Evolutionary conservation across 2,888 invertebrate species (phyloP), one percentile per base, ranked within the genome.

Genomic region (Papilio gigon): DNA sequence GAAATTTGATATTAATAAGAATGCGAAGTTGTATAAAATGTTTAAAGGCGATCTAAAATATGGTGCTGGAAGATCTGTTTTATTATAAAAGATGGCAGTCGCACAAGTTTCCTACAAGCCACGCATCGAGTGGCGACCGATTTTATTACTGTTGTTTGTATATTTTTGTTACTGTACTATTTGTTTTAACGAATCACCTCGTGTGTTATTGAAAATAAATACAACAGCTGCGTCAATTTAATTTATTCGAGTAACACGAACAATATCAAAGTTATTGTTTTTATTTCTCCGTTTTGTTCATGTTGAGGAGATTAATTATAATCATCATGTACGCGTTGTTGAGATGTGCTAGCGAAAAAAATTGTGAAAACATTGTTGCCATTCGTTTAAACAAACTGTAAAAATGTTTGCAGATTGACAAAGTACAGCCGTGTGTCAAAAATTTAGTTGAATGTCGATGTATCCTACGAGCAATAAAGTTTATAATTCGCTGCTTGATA

Each of bases 31-130:
- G 37, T 66, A 58, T 44, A 22, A 65, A 61, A 22, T 63, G 63
- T 56, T 58, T 65, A 59, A 61, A 53, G 61, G 76, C 79, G 79
- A 78, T 81, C 76, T 79, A 80, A 77, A 79, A 81, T 76, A 78
- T 88, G 90, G 90, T 90, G 90, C 90, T 90, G 87, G 85, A 86
- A 89, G 90, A 90, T 90, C 90, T 90, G 89, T 86, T 78, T 82
- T 84, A 82, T 80, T 82, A 80, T 84, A 80, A 80, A 80, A 75
- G 74, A 73, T 71, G 70, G 73, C 74, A 75, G 77, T 77, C 77
- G 76, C 68, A 58, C 35, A 25, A 67, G 58, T 64, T 80, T 79
- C 80, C 75, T 78, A 75, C 68, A 68, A 76, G 78, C 78, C 77
- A 76, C 79, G 80, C 81, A 75, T 75, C 71, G 73, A 72, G 73